Evolutionary conservation across 2,888 invertebrate species (phyloP), one percentile per base, ranked within the genome.

Genomic region (Neelides folsomi): DNA sequence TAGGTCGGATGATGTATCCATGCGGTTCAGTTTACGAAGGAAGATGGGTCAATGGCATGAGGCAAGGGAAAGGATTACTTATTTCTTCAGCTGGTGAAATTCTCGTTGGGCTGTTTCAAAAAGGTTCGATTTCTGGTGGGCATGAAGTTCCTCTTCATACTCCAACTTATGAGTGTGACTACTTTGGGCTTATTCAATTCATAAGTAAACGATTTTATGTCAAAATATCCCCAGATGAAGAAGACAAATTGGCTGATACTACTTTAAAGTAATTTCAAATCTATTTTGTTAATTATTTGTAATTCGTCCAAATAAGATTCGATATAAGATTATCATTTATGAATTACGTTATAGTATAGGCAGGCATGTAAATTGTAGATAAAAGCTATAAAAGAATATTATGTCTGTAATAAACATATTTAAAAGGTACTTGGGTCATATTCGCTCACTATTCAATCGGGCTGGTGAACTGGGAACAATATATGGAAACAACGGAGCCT

Each of bases 1-100:
- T 58, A 20, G 64, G 64, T 8, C 54, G 52, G 49, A 56, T 64
- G 56, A 50, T 60, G 37, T 64, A 59, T 34, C 56, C 62, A 0
- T 58, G 58, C 44, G 60, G 60, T 1, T 58, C 58, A 1, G 45
- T 59, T 6, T 63, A 63, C 40, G 58, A 62, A 47, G 62, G 64
- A 4, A 20, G 49, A 15, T 64, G 64, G 64, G 51, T 51, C 34
- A 51, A 57, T 34, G 61, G 63, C 9, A 56, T 57, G 20, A 47
- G 59, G n/a, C 41, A 57, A 36, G 56, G 57, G 1, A 60, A 58
- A 39, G 63, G 63, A 15, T 50, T 59, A 15, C 60, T 57, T 41
- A 49, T 59, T 1, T 59, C 60, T 49, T 57, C 62, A 2, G 58
- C 55, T 15, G 61, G 63, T 9, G 57, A 58, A 41, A 46, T 59